Conservation (phyloP, 2,113 vertebrate species). For the Tachuris rubrigastra region DNA sequence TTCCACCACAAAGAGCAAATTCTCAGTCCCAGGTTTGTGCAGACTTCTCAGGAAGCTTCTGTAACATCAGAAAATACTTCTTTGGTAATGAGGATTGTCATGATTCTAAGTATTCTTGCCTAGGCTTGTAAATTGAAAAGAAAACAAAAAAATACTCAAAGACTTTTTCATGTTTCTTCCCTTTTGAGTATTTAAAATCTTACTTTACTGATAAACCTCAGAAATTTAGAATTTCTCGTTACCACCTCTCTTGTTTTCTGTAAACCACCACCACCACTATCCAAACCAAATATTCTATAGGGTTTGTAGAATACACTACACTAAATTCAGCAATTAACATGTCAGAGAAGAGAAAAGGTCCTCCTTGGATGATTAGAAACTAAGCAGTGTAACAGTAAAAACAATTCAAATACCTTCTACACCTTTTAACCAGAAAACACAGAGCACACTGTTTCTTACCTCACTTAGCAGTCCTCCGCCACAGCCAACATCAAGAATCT, state of each 20-base stretch:
- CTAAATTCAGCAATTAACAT: background rate
- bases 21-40: background rate
- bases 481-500: constrained; percentile 92
- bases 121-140: background rate
- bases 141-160: background rate
- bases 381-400: background rate
- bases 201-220: background rate
- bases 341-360: background rate
- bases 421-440: background rate
- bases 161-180: background rate
- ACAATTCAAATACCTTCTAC: background rate
- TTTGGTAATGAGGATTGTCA: background rate
- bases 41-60: background rate
- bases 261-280: background rate
- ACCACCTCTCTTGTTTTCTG: background rate
- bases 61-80: background rate
- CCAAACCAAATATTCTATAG: background rate
- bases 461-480: constrained; percentile 93
- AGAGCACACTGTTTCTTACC: constrained; percentile 66
- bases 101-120: background rate
- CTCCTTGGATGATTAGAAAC: background rate
- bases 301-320: background rate
- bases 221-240: background rate
- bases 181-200: background rate
- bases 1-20: background rate